A percentile compares a stretch with the other conserved stretches of the same genome.
Evolutionary conservation across 2,113 vertebrate genomes (phyloP).

Genomic region (Rhipidura dahli): DNA sequence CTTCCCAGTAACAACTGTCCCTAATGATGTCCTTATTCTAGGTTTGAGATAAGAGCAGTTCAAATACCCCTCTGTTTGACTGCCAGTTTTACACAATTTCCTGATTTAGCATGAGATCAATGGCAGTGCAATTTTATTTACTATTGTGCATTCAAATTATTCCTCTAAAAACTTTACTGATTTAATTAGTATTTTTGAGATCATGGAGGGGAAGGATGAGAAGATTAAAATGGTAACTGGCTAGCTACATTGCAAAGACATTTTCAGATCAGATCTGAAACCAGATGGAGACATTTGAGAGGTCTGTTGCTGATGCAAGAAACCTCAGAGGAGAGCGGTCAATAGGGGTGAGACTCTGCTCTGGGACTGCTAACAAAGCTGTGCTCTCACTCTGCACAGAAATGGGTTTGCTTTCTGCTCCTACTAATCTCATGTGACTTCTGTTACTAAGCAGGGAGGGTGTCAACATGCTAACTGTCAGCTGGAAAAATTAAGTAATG

Average conservation of each 20-base stretch:
- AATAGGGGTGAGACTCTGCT: background rate
- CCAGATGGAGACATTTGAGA: conserved; percentile 14
- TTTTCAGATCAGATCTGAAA: conserved; percentile 21
- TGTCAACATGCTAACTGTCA: conserved; percentile 15
- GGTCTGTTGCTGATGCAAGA: background rate
- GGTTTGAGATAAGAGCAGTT: conserved; percentile 37
- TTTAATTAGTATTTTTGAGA: conserved; percentile 28
- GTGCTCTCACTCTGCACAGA: background rate
- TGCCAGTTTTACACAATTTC: conserved; percentile 17
- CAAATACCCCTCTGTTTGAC: conserved; percentile 21
- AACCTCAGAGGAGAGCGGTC: background rate
- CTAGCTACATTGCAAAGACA: background rate
- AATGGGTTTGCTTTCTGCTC: background rate
- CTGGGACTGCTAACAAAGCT: background rate
- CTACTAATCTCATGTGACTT: conserved; percentile 25
- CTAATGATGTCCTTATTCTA: conserved; percentile 20
- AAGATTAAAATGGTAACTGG: background rate
- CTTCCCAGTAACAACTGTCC: background rate
- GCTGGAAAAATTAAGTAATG: conserved; percentile 28
- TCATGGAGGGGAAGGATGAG: background rate
- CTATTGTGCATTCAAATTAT: background rate
- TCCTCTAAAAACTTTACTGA: background rate
- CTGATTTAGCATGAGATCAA: background rate
- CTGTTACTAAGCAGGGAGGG: conserved; percentile 17
- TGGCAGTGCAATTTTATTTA: background rate